Evolutionary conservation across 92 coral and sea anemone genomes (phyloP), one percentile per base, ranked within the genome.

Genomic region (Phymanthus crucifer): DNA sequence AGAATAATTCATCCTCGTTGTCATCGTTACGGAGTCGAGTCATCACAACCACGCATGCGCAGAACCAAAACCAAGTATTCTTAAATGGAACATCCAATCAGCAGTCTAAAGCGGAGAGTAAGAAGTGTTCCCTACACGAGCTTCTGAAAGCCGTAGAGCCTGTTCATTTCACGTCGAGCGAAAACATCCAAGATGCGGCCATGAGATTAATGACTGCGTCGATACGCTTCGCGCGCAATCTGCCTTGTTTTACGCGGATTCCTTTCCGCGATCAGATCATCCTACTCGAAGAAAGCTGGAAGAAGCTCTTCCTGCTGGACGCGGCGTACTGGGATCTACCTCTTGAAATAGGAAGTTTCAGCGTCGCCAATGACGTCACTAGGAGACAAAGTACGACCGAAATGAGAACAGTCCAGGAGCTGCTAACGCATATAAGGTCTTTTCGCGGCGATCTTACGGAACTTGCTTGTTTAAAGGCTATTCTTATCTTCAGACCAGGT

Each of bases 211-310:
- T 96, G 72, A 78, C 97, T 14, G 86, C 89, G 21, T 90, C 93
- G 38, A 89, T 96, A 58, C 90, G 90, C 18, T 96, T 96, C 66
- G 98, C 96, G 37, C 93, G 97, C 29, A 94, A 94, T 70, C 84
- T 93, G 24, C 87, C 97, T 2, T 93, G 96, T 83, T 92, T 96
- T 66, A 88, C 91, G 19, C 82, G 90, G 19, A 69, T 93, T 71
- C 95, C 94, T 18, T 94, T 96, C 37, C 97, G 99, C 4, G 99
- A 96, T 74, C 99, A 96, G 78, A 90, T 96, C 14, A 96, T 96
- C 32, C 93, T 96, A 3, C 85, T 96, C 70, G 99, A 96, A 71
- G 99, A 96, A 54, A 87, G 94, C 72, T 96, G 99, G 99, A 91
- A 84, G 64, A 97, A 96, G 76, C 77, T 91, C 89, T 89, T 96